Base-by-base conservation (phyloP, 64 coral and sea anemone genomes). In the Acropora yongei region DNA sequence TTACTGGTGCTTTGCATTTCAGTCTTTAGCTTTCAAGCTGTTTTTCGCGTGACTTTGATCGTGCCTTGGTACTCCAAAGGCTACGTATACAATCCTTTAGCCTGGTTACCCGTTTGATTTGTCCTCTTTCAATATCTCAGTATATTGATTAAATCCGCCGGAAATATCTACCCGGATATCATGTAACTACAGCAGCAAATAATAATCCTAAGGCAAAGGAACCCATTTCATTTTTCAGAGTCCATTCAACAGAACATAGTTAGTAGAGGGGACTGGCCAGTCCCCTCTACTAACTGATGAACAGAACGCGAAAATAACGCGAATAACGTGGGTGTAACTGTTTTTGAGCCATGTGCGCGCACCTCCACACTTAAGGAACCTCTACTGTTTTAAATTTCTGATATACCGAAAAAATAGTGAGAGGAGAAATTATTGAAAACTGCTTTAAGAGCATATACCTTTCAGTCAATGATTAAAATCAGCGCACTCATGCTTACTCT, bases 91-190 rank as follows among this genome's bases (percentile, higher is more conserved):
- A 42, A 4, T 55, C 51, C 9, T 5, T 55, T 9, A 55, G 51
- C 51, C 51, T 55, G 51, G 30, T 30, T 30, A 30, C 30, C 30
- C 30, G 30, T 30, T 1, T 0, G 60, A 48, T 78, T 11, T 47
- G 44, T 78, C 13, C 42, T 13, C 42, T 85, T 72, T 10, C 82
- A 63, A 82, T 61, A 82, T 78, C 75, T 48, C 43, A 12, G 8
- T 47, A 20, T 58, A 43, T 63, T 58, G 4, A 43, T 46, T 49
- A 68, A 71, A 12, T 85, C n/a, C 63, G 41, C 63, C 82, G 82
- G 82, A 85, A 85, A 49, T 85, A 47, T 78, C 14, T 13, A 5
- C 1, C 7, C 6, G 18, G 17, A 85, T 65, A 45, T 85, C 82
- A 85, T 63, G 82, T 85, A 85, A 43, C 44, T 78, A 78, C 3